These are phyloP conservation scores for Intellagama lesueurii DNA, from an alignment of 2,797 vertebrate genomes.

Conservation along the genomic window DNA sequence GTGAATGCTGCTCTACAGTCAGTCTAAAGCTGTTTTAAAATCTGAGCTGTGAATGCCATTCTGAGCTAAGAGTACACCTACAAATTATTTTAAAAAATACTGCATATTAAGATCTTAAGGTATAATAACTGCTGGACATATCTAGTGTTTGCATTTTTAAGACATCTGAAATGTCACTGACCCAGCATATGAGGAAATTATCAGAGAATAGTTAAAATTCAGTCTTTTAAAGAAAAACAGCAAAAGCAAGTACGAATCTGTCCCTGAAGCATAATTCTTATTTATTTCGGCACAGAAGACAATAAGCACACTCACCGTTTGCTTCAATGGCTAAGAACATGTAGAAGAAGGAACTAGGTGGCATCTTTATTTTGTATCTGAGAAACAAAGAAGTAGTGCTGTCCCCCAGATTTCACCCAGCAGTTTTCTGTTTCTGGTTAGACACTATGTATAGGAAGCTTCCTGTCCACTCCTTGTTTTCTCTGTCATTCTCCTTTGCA, in stretches of 20 bases:
- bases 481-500: conserved; percentile 34
- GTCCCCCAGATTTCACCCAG: conserved; percentile 51
- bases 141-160: conserved; percentile 34
- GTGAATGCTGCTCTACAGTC: neutral
- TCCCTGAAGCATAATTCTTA: conserved; percentile 29
- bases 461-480: conserved; percentile 54
- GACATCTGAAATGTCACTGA: conserved; percentile 11
- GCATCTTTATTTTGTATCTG: conserved; percentile 69
- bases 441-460: conserved; percentile 52
- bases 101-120: neutral
- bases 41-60: conserved; percentile 5
- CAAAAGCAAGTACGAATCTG: conserved; percentile 14
- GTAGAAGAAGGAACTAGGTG: conserved; percentile 66
- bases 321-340: conserved; percentile 71
- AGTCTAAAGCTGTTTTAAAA: neutral
- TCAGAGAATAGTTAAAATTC: conserved; percentile 35
- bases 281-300: conserved; percentile 51
- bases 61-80: conserved; percentile 25
- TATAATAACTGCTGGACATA: conserved; percentile 6
- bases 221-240: conserved; percentile 16
- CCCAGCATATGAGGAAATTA: conserved; percentile 32
- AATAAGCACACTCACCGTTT: conserved; percentile 73
- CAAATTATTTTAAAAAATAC: conserved; percentile 16
- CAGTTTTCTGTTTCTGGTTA: conserved; percentile 68
- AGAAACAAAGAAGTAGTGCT: conserved; percentile 50